These are phyloP conservation scores for Monochamus saltuarius DNA, from an alignment of 1,140 invertebrate species.

Conservation along the genomic window DNA sequence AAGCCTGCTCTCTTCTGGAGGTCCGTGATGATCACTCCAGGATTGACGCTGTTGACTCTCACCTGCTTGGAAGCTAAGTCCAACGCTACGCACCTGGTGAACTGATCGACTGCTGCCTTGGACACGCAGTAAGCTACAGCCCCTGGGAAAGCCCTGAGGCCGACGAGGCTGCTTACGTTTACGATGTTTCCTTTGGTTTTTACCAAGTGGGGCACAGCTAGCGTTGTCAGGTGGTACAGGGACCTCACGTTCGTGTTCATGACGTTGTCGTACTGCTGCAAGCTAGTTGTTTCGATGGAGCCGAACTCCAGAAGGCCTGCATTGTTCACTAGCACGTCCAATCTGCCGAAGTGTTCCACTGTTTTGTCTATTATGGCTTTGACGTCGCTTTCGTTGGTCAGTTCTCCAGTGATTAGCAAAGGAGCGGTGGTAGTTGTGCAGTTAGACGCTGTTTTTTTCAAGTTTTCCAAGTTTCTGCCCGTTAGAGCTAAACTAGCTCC, in stretches of 20 bases:
- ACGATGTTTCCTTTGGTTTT: conserved; percentile 82
- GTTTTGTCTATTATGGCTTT: conserved; percentile 69
- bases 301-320: conserved; percentile 83
- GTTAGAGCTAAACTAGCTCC: conserved; percentile 63
- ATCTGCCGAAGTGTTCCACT: conserved; percentile 65
- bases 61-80: conserved; percentile 78
- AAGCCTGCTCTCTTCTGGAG: conserved; percentile 68
- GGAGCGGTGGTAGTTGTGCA: conserved; percentile 57
- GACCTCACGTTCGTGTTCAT: conserved; percentile 83
- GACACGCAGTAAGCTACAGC: conserved; percentile 81
- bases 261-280: conserved; percentile 78
- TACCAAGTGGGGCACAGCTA: conserved; percentile 79
- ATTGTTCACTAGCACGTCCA: conserved; percentile 82
- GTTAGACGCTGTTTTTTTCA: conserved; percentile 60
- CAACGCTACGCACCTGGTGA: conserved; percentile 78
- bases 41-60: conserved; percentile 82
- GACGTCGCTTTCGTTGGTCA: conserved; percentile 73
- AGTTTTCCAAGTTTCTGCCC: conserved; percentile 67
- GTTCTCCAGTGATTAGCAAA: conserved; percentile 61
- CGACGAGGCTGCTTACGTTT: conserved; percentile 86
- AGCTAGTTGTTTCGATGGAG: conserved; percentile 75
- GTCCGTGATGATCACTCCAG: conserved; percentile 69
- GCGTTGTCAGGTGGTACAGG: conserved; percentile 78
- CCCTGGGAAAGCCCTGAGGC: conserved; percentile 73
- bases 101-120: conserved; percentile 85